These are phyloP conservation scores for Spheniscus mendiculus DNA, from an alignment of 2,113 vertebrate genomes.

Conservation along the genomic window DNA sequence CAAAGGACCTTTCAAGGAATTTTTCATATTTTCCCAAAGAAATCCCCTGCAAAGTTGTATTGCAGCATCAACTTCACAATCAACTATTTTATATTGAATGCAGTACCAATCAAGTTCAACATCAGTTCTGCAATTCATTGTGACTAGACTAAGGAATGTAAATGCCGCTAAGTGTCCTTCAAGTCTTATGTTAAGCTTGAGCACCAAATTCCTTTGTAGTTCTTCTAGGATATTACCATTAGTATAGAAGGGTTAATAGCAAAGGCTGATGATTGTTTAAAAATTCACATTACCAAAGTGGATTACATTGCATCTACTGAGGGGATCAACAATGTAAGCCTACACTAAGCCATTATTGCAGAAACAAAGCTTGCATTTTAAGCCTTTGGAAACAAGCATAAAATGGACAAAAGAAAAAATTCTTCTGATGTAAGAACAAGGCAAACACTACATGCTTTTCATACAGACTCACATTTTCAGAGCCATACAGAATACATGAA, in stretches of 20 bases:
- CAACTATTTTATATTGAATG: slow-evolving; percentile 59
- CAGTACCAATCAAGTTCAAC: slow-evolving; percentile 72
- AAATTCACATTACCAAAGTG: slow-evolving; percentile 89
- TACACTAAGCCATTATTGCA: slow-evolving; percentile 84
- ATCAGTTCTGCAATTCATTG: slow-evolving; percentile 66
- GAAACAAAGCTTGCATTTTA: slow-evolving; percentile 92
- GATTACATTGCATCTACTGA: slow-evolving; percentile 88
- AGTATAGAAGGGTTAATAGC: slow-evolving; percentile 83
- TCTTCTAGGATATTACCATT: slow-evolving; percentile 75
- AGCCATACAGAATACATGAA: slow-evolving; percentile 63
- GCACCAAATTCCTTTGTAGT: slow-evolving; percentile 70
- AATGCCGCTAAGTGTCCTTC: slow-evolving; percentile 71
- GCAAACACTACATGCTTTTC: slow-evolving; percentile 82
- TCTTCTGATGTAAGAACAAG: slow-evolving; percentile 86
- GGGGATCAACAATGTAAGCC: slow-evolving; percentile 86
- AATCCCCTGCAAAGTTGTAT: slow-evolving; percentile 35
- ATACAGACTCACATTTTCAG: slow-evolving; percentile 74
- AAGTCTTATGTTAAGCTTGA: slow-evolving; percentile 61
- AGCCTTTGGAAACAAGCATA: slow-evolving; percentile 86
- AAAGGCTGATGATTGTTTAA: slow-evolving; percentile 82
- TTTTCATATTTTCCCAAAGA: slow-evolving; percentile 51
- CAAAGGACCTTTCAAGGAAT: slow-evolving; percentile 35
- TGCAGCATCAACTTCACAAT: slow-evolving; percentile 65
- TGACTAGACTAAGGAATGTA: slow-evolving; percentile 74
- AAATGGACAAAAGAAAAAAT: slow-evolving; percentile 87